Base-by-base conservation (phyloP, 2,113 vertebrate genomes). In the Cettia cetti region DNA sequence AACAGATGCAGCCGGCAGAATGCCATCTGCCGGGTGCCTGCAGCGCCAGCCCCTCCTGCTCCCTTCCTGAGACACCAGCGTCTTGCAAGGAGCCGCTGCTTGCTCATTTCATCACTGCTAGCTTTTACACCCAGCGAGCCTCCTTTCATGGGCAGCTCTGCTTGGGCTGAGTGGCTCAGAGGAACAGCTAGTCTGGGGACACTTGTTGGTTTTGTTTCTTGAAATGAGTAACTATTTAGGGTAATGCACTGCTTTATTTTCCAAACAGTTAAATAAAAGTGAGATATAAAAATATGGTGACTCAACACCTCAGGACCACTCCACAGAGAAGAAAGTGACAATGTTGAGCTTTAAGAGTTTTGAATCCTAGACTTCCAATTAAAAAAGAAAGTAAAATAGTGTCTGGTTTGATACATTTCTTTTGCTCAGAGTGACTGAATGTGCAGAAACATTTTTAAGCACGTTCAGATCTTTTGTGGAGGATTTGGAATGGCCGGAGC, bases 21-120 rank as follows among this genome's bases (percentile, higher is more conserved):
- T 50, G 53, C 22, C 39, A 56, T n/a, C 76, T 81, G 71, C 40
- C 1, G 0, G 40, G 28, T 15, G 45, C 54, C 69, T n/a, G 40
- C 1, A 3, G 45, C 1, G 0, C 63, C 4, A 3, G 27, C 44
- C 33, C 1, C 1, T 65, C 42, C 71, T 59, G n/a, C 10, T n/a
- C 15, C 0, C 10, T 87, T 56, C 37, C 52, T 0, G 2, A 35
- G 77, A 70, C 22, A 57, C 8, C 39, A 42, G 44, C 0, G 0
- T 15, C 50, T 33, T 4, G 1, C n/a, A 53, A 69, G 59, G 76
- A 83, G 54, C 15, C 19, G 6, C 54, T 5, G 7, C 12, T 39
- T 37, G 56, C 23, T 75, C 20, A 71, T 65, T 76, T 39, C 53
- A 31, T 26, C 50, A 61, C 63, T 39, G 87, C 45, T 26, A 80